Conservation (phyloP, 1,140 invertebrate species). For the Micrasema longulum region DNA sequence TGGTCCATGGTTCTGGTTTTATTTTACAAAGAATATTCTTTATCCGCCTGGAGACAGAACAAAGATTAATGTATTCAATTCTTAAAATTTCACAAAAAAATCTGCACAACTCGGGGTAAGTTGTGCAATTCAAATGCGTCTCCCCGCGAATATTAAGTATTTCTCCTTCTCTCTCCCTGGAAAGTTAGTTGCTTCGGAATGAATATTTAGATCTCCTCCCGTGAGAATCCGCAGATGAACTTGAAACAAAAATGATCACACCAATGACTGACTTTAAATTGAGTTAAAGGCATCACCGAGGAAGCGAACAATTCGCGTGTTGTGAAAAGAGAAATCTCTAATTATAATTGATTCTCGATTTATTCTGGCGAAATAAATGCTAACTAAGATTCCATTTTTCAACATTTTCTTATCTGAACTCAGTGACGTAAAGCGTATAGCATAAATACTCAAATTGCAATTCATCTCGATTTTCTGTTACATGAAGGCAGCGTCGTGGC, state of each 20-base stretch:
- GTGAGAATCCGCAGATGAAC: conserved; percentile 51
- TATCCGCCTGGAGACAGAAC: too few species aligned
- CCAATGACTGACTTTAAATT: conserved; percentile 41
- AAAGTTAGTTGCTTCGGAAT: conserved; percentile 36
- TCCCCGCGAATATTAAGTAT: conserved; percentile 48
- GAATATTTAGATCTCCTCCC: conserved; percentile 50
- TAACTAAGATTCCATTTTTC: too few species aligned
- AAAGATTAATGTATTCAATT: too few species aligned
- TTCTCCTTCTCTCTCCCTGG: background rate
- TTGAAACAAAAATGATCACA: conserved; percentile 45
- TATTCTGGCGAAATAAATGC: too few species aligned
- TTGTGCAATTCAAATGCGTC: conserved; percentile 54
- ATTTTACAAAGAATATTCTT: too few species aligned
- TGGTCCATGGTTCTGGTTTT: too few species aligned
- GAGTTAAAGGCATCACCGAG: conserved; percentile 16
- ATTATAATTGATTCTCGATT: conserved; percentile 22
- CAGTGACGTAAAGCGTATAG: too few species aligned
- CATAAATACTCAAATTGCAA: too few species aligned
- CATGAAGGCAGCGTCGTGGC: too few species aligned
- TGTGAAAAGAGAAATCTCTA: conserved; percentile 29
- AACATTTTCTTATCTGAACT: too few species aligned
- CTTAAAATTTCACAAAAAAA: too few species aligned
- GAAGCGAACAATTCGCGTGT: conserved; percentile 23
- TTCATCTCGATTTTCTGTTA: too few species aligned
- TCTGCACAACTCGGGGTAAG: conserved; percentile 8